phyloP scores from a whole-genome alignment of 2,113 vertebrate genomes.

The Ailurus styani region DNA sequence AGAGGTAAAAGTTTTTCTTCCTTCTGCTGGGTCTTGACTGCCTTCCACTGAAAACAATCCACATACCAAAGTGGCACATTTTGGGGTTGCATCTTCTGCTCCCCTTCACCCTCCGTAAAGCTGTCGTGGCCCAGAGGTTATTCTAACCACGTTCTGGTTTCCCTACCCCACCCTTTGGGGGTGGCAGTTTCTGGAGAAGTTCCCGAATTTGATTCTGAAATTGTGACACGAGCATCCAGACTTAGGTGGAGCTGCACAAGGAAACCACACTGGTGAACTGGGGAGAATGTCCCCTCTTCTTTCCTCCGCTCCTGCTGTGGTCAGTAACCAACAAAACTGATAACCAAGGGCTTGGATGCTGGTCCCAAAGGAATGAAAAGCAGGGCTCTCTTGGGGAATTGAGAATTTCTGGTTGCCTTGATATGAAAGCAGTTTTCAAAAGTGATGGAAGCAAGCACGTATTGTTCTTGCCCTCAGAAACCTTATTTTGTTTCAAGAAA shows the following conservation, averaged over 20 bases:
- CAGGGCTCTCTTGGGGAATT: not conserved
- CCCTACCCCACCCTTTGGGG: not conserved
- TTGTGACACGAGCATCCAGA: not conserved
- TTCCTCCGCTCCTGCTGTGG: not conserved
- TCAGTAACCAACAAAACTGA: not conserved
- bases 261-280: not conserved
- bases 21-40: not conserved
- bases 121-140: not conserved
- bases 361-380: not conserved
- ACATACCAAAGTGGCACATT: not conserved
- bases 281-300: not conserved
- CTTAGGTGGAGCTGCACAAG: not conserved
- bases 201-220: not conserved
- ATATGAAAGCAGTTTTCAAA: conserved; percentile 30
- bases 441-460: conserved; percentile 1
- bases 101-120: not conserved
- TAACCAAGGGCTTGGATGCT: not conserved
- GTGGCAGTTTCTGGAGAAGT: conserved; percentile 1
- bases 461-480: conserved; percentile 43
- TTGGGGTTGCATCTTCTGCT: not conserved
- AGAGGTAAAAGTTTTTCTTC: not conserved
- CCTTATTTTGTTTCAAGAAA: conserved; percentile 59
- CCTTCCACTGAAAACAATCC: not conserved
- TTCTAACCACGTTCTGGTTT: not conserved
- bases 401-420: conserved; percentile 44